Base-by-base conservation (phyloP, 2,797 vertebrate species). In the Melanotaenia trifasciata region DNA sequence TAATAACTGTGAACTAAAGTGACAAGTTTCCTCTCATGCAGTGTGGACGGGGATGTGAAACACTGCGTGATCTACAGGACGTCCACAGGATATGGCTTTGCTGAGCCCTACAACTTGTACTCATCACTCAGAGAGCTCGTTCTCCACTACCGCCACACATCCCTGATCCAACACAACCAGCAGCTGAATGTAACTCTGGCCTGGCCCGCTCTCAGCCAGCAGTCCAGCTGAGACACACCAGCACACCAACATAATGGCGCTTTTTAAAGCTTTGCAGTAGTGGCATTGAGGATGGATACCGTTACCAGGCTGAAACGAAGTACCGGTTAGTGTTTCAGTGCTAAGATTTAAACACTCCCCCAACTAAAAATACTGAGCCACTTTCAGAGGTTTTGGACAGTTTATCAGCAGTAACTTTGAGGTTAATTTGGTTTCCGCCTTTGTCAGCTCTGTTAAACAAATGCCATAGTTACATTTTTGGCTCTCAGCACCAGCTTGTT, bases 41-140 rank as follows among this genome's bases (percentile, higher is more conserved):
- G 97, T 51, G 96, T 95, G 89, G 96, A 97, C 0, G 96, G 96
- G 4, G 96, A 96, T 72, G 95, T 96, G 76, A 98, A 98, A 85
- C 97, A 98, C 95, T 98, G 97, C 11, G 95, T 98, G 83, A 98
- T 98, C 94, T 95, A 96, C 94, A 96, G 96, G 91, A 98, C 96
- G 0, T 92, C 93, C 2, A 96, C 95, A 0, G 97, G 97, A 60
- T 97, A 95, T 0, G 97, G 97, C 58, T 98, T 98, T 0, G 96
- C 97, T 0, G 97, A 98, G 71, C 97, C 97, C 84, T 98, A 97
- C 95, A 97, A 98, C 94, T 92, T 96, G 73, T 96, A 97, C 6
- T 92, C 95, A 4, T 97, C 97, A 0, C 95, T 98, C 59, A 95
- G 95, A 90, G 97, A 98, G 81, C 94, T 98, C 87, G 97, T 98